Base-by-base conservation (phyloP, 2,797 vertebrate species). In the Glossophaga mutica region DNA sequence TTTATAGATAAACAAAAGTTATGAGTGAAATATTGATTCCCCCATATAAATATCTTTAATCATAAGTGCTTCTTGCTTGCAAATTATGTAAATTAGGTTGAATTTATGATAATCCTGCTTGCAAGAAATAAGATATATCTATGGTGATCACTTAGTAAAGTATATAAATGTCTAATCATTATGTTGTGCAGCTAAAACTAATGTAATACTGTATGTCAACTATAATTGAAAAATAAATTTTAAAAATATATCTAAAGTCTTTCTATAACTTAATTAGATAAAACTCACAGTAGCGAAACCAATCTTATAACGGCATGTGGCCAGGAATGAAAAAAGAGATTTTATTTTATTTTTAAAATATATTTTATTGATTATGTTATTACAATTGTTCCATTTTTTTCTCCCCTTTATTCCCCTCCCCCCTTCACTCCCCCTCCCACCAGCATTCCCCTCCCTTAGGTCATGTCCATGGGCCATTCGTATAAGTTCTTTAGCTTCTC, bases 41-140 rank as follows among this genome's bases (percentile, higher is more conserved):
- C 32, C 68, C 65, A 68, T 59, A 86, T 70, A 82, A 93, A 89
- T 83, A 86, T 15, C 37, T 84, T 79, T 88, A 96, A 90, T 46
- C 48, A 76, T 59, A 48, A 48, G 77, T 86, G 44, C 44, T 88
- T 95, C 86, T 94, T 93, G 77, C 29, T 96, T 94, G 34, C 77
- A 92, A 94, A 81, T 92, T 87, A 91, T 94, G 50, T 91, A 87
- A 95, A 96, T 52, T 94, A 57, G 59, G 39, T 81, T 95, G 59
- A 34, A 81, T 68, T 93, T 74, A 91, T 88, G 55, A 85, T 87
- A 81, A 91, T 67, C 26, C 55, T 68, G 1, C 55, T 95, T 32
- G 42, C 26, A 90, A 50, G 34, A 34, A 88, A 82, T 77, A 81
- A 71, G 62, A 50, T 50, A 74, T 50, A 91, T 85, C 55, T 65